Base-by-base conservation (phyloP, 2,797 vertebrate genomes). In the Paramormyrops hopkinsi region DNA sequence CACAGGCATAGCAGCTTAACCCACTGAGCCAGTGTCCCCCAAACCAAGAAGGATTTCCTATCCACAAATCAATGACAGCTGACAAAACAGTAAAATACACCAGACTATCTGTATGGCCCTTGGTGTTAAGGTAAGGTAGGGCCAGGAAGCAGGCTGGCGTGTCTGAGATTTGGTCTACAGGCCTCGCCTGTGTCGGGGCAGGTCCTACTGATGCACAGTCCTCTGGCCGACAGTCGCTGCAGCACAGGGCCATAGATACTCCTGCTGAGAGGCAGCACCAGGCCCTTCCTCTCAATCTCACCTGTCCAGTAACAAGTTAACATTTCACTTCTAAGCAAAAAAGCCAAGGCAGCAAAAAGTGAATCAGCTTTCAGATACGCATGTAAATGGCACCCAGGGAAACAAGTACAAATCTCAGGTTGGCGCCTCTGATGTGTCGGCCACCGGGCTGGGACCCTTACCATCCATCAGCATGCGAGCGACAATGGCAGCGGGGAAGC, bases 391-490 rank as follows among this genome's bases (percentile, higher is more conserved):
- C 59, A 29, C 11, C 25, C 65, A 17, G 65, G 29, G 65, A 17
- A 73, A 17, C 37, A 33, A 17, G 14, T 2, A 5, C 17, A n/a
- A 12, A 73, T 17, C 14, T 73, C 12, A 4, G 14, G 1, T 22
- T 2, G 0, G 11, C 0, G 4, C 22, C 12, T 17, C 29, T 73
- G 29, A 4, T 37, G 65, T 9, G 29, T 29, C 33, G 0, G 17
- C 0, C 1, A 2, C 5, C 73, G 37, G 14, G 0, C 17, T 19
- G 0, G 73, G 33, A 79, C 4, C 96, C 96, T 96, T 91, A 99
- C 98, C 98, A 12, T 98, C 95, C 0, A 99, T 96, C 89, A 99
- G 90, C 99, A 99, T 98, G 90, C 96, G 97, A 46, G 99, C 96
- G 76, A 95, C 96, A 88, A 99, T 98, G 90, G 98, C 98, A 0